A percentile compares a stretch with the other conserved stretches of the same genome.
phyloP scores from a whole-genome alignment of 2,797 vertebrate genomes.

The Falco rusticolus region DNA sequence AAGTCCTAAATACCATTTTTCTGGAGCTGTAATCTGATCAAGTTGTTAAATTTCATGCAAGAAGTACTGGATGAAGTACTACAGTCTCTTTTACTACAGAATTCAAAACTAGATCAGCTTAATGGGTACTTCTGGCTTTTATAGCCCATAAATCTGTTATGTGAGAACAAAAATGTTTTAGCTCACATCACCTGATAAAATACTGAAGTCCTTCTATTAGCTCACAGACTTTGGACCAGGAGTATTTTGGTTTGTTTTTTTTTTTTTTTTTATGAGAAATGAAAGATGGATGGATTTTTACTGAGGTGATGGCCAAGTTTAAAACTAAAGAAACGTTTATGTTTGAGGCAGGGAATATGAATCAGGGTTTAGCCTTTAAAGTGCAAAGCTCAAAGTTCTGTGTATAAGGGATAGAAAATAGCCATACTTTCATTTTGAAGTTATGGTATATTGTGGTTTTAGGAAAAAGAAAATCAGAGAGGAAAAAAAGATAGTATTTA shows the following conservation, averaged over 20 bases:
- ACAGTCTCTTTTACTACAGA: not conserved
- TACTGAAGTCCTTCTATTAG: not conserved
- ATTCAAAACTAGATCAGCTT: conserved; percentile 28
- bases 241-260: not conserved
- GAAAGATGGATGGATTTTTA: conserved; percentile 15
- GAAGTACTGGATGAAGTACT: not conserved
- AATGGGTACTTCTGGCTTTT: conserved; percentile 37
- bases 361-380: not conserved
- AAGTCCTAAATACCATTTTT: not conserved
- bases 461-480: not conserved
- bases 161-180: conserved; percentile 16
- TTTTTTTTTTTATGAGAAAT: not conserved
- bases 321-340: not conserved
- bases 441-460: not conserved
- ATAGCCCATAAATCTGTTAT: conserved; percentile 41
- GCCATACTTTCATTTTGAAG: not conserved
- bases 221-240: not conserved
- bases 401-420: not conserved
- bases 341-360: not conserved
- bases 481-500: not conserved
- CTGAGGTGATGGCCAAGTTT: not conserved
- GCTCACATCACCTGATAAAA: conserved; percentile 1
- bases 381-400: not conserved
- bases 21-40: not conserved
- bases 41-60: not conserved